Conservation (phyloP, 2,888 invertebrate genomes). For the Blastobasis adustella region DNA sequence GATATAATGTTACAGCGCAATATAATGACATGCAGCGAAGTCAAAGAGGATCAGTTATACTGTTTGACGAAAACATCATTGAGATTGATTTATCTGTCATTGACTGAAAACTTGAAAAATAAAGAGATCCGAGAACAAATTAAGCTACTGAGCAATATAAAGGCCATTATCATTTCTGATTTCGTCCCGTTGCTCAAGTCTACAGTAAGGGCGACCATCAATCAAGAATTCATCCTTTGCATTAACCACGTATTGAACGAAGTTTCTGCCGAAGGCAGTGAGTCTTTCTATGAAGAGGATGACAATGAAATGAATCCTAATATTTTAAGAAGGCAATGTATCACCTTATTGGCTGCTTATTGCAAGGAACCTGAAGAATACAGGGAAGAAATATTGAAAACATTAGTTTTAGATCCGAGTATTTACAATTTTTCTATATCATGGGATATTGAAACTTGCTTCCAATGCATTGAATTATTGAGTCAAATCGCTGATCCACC, state of each 20-base stretch:
- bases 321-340: constrained; percentile 43
- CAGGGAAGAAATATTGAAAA: constrained; percentile 44
- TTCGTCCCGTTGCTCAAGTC: constrained; percentile 19
- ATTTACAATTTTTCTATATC: constrained; percentile 41
- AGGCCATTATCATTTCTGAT: constrained; percentile 26
- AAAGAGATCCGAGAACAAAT: constrained; percentile 33
- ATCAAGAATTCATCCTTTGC: constrained; percentile 42
- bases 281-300: constrained; percentile 35
- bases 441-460: constrained; percentile 42
- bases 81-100: constrained; percentile 24
- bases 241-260: constrained; percentile 46
- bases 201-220: constrained; percentile 32
- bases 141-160: constrained; percentile 9
- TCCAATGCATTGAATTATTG: constrained; percentile 44
- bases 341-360: constrained; percentile 48
- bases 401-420: constrained; percentile 42
- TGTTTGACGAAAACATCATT: constrained; percentile 26
- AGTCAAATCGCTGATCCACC: constrained; percentile 37
- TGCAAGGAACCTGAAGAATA: constrained; percentile 40
- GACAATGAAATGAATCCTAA: constrained; percentile 39
- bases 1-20: constrained; percentile 36
- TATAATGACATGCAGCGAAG: constrained; percentile 21
- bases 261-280: constrained; percentile 30
- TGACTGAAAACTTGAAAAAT: constrained; percentile 31
- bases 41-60: constrained; percentile 26